Evolutionary conservation across 2,888 invertebrate genomes (phyloP).

Genomic region (Trilocha varians): DNA sequence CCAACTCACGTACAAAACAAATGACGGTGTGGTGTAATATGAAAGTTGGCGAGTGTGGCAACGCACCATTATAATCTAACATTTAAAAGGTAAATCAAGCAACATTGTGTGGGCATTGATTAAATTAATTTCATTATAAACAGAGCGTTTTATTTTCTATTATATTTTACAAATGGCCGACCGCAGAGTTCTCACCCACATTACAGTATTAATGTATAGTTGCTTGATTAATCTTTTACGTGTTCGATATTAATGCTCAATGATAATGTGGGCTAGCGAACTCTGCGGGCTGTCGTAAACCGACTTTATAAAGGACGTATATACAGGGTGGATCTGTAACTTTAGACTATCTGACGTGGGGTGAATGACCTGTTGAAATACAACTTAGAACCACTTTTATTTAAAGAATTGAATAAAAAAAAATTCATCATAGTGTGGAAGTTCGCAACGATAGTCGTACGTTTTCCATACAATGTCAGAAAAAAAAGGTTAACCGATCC

Average conservation of each 20-base stretch:
- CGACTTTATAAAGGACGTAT: too few species aligned
- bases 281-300: constrained; percentile 39
- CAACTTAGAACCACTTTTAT: too few species aligned
- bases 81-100: constrained; percentile 61
- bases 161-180: constrained; percentile 21
- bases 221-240: constrained; percentile 65
- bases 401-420: too few species aligned
- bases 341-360: too few species aligned
- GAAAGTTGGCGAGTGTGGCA: constrained; percentile 8
- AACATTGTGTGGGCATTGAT: constrained; percentile 63
- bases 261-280: constrained; percentile 31
- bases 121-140: constrained; percentile 37
- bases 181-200: constrained; percentile 60
- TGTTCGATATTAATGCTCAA: constrained; percentile 21
- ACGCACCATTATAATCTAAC: constrained; percentile 3
- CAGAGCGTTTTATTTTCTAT: constrained; percentile 52
- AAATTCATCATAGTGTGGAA: too few species aligned
- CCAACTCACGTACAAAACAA: too few species aligned
- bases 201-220: constrained; percentile 26
- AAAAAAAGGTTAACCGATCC: too few species aligned
- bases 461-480: too few species aligned
- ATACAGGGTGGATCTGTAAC: too few species aligned
- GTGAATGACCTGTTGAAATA: too few species aligned
- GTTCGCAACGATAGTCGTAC: too few species aligned
- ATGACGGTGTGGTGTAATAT: too few species aligned